Conservation (phyloP, 2,888 invertebrate species). For the Drosophila kambysellisi region DNA sequence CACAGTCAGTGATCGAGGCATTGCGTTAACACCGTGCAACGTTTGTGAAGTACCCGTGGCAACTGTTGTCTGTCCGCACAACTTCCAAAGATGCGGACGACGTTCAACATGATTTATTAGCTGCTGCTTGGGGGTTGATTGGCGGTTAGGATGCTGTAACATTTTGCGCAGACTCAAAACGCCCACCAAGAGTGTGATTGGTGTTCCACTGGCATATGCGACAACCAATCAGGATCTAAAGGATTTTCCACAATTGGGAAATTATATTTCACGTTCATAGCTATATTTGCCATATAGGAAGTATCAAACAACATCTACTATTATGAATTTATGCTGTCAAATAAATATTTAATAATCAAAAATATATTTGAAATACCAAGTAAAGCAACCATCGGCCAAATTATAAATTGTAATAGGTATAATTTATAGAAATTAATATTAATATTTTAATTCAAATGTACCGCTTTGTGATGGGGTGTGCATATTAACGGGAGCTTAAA, state of each 20-base stretch:
- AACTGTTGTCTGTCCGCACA: slow-evolving; percentile 51
- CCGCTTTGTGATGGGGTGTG: slow-evolving; percentile 26
- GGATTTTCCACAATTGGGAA: not conserved
- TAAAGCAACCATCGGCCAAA: not conserved
- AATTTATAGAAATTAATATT: not conserved
- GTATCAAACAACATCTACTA: not conserved
- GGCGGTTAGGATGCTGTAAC: slow-evolving; percentile 53
- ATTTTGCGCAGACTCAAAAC: slow-evolving; percentile 71
- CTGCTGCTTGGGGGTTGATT: slow-evolving; percentile 51
- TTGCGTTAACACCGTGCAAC: slow-evolving; percentile 65
- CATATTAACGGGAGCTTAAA: not conserved
- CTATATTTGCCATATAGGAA: not conserved
- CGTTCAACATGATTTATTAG: slow-evolving; percentile 34
- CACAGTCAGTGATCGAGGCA: slow-evolving; percentile 43
- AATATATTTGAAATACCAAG: not conserved
- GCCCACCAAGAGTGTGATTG: slow-evolving; percentile 61
- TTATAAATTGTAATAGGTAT: not conserved
- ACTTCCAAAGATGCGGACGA: slow-evolving; percentile 28
- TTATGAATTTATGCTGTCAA: not conserved
- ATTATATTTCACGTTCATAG: not conserved
- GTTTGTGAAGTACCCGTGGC: slow-evolving; percentile 61
- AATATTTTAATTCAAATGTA: slow-evolving; percentile 2
- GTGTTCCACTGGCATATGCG: slow-evolving; percentile 9
- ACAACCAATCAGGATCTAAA: slow-evolving; percentile 38
- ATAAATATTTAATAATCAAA: not conserved